These are phyloP conservation scores for Willisornis vidua DNA, from an alignment of 2,113 vertebrate genomes.

Conservation along the genomic window DNA sequence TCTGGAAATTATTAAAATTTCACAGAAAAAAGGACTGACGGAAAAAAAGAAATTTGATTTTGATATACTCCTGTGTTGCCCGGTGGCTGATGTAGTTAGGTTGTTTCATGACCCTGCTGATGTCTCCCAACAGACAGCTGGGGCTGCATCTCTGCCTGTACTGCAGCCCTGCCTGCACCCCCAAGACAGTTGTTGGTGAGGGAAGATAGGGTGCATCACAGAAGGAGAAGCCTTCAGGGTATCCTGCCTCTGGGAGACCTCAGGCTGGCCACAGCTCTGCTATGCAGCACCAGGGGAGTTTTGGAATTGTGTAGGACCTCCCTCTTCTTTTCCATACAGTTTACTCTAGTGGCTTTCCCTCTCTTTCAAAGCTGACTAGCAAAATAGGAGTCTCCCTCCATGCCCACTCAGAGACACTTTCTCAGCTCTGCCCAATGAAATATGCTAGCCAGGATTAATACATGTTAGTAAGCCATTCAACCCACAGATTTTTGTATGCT, in stretches of 20 bases:
- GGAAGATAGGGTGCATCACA: background rate
- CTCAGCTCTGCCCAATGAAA: background rate
- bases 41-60: background rate
- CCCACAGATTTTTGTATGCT: background rate
- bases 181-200: background rate
- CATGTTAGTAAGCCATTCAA: background rate
- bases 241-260: background rate
- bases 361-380: background rate
- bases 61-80: background rate
- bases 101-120: background rate
- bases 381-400: background rate
- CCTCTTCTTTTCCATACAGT: background rate
- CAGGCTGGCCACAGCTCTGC: background rate
- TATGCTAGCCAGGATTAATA: background rate
- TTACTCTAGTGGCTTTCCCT: background rate
- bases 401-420: background rate
- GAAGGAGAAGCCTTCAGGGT: background rate
- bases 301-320: background rate
- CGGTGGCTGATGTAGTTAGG: background rate
- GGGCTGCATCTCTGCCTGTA: background rate
- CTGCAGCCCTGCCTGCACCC: background rate
- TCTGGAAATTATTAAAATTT: background rate
- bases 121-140: background rate
- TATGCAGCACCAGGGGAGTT: background rate
- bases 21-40: background rate